Percentiles rank a stretch among this genome's conserved stretches.
phyloP scores from a whole-genome alignment of 2,113 vertebrate species.

The Hemichromis elongatus region DNA sequence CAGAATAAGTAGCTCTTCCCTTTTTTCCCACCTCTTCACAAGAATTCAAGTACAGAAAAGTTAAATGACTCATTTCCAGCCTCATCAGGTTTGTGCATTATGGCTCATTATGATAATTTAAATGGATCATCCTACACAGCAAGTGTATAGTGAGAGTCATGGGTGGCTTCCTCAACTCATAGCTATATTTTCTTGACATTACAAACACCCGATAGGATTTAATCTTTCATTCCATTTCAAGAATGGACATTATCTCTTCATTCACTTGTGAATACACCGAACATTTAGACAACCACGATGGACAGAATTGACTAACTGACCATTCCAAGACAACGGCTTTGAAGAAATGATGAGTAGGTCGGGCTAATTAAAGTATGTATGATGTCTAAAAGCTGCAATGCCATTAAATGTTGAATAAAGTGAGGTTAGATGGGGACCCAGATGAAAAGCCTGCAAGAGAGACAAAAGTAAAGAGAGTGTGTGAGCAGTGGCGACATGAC shows the following conservation, averaged over 20 bases:
- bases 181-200: neutral
- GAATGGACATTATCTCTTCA: neutral
- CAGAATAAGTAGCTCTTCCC: neutral
- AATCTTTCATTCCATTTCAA: neutral
- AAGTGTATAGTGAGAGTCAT: neutral
- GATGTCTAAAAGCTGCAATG: slow-evolving; percentile 31
- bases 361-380: slow-evolving; percentile 36
- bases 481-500: slow-evolving; percentile 46
- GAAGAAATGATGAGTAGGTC: neutral
- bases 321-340: neutral
- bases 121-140: neutral
- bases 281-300: neutral
- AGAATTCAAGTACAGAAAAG: neutral
- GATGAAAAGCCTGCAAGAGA: neutral
- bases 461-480: neutral
- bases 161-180: neutral
- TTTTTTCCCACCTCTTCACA: neutral
- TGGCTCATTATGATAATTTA: neutral
- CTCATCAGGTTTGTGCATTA: neutral
- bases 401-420: slow-evolving; percentile 41
- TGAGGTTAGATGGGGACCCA: neutral
- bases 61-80: slow-evolving; percentile 13
- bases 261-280: neutral
- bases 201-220: neutral
- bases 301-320: neutral